Conservation (phyloP, 2,113 vertebrate genomes). For the Eublepharis macularius region DNA sequence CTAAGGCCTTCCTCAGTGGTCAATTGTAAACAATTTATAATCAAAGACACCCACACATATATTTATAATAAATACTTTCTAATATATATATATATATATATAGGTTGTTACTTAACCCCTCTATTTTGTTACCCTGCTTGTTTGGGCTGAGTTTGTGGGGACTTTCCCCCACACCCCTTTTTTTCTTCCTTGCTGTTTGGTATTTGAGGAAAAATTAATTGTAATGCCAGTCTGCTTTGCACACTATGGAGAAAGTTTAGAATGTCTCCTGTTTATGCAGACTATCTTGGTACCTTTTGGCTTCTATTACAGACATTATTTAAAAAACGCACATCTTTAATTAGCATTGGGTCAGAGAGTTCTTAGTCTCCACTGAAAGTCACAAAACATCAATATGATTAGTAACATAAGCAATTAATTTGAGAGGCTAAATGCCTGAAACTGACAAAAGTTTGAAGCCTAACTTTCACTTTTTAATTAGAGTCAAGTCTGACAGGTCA, state of each 20-base stretch:
- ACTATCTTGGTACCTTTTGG: background rate
- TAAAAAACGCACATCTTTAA: background rate
- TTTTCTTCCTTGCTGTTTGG: too few species aligned
- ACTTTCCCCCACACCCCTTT: too few species aligned
- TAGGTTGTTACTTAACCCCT: too few species aligned
- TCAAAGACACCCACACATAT: too few species aligned
- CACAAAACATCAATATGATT: background rate
- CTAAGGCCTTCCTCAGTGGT: too few species aligned
- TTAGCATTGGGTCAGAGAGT: slow-evolving; percentile 6
- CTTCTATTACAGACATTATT: background rate
- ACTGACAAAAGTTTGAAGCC: slow-evolving; percentile 26
- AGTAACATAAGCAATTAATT: slow-evolving; percentile 14
- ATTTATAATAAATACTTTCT: too few species aligned
- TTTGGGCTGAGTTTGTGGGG: too few species aligned
- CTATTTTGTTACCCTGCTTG: too few species aligned
- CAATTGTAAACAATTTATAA: too few species aligned
- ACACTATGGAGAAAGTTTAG: background rate
- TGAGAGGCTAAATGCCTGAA: slow-evolving; percentile 4
- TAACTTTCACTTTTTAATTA: slow-evolving; percentile 47
- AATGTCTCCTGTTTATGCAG: background rate
- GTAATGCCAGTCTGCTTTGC: background rate
- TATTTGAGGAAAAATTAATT: background rate
- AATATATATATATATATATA: too few species aligned
- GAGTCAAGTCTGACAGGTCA: slow-evolving; percentile 19
- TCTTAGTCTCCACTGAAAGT: background rate